phyloP scores from a whole-genome alignment of 2,113 vertebrate genomes.

The Oreochromis tanganicae region DNA sequence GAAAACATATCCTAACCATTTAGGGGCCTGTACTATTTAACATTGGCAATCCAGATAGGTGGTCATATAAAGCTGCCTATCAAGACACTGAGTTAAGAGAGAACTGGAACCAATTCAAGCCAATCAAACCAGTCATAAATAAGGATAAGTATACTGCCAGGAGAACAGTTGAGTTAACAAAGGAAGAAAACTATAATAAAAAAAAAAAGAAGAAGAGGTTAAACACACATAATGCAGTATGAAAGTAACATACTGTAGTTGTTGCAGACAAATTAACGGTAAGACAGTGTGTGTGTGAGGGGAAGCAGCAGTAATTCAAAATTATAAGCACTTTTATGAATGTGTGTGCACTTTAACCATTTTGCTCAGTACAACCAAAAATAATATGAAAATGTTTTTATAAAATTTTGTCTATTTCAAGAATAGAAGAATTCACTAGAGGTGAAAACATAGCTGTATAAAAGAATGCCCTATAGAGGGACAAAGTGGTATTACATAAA shows the following conservation, averaged over 20 bases:
- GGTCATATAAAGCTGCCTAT: neutral
- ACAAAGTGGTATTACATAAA: neutral
- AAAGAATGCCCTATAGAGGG: neutral
- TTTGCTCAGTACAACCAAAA: too few species aligned
- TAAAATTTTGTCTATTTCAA: neutral
- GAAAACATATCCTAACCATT: neutral
- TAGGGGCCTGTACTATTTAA: neutral
- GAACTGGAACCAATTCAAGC: neutral
- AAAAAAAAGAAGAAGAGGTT: neutral
- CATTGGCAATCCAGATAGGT: neutral
- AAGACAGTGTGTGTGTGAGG: neutral
- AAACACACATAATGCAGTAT: neutral
- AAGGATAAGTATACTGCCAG: neutral
- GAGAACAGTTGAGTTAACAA: accelerated
- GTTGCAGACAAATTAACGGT: neutral
- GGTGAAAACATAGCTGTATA: neutral
- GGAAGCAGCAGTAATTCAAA: neutral
- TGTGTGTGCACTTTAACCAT: neutral
- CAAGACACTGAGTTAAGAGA: neutral
- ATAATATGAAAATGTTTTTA: neutral
- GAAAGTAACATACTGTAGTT: neutral
- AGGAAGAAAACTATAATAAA: neutral
- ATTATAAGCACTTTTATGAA: neutral
- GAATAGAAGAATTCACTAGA: neutral
- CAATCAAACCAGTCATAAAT: neutral